phyloP scores from a whole-genome alignment of 2,113 vertebrate species.

The Axis porcinus region DNA sequence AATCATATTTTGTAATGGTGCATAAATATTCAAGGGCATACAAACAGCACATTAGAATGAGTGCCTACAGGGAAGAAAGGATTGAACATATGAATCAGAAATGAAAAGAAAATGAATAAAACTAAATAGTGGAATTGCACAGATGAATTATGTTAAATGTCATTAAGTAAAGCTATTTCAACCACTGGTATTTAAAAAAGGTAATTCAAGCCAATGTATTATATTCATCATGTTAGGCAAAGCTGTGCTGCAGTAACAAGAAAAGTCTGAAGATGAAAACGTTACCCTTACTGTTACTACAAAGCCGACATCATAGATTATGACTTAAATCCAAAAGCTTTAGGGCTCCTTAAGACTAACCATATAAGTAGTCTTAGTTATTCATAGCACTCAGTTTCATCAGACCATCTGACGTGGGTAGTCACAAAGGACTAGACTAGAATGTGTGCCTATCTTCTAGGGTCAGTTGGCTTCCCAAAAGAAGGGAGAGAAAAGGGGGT shows the following conservation, averaged over 20 bases:
- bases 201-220: neutral
- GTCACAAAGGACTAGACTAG: neutral
- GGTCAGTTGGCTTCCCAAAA: neutral
- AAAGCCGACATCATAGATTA: neutral
- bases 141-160: neutral
- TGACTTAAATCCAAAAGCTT: neutral
- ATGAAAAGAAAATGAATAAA: neutral
- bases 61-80: neutral
- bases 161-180: neutral
- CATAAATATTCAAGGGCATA: neutral
- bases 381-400: neutral
- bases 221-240: neutral
- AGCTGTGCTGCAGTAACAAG: neutral
- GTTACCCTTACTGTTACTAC: neutral
- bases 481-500: neutral
- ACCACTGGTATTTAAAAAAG: neutral
- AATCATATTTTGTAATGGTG: neutral
- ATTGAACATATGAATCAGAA: constrained; percentile 21
- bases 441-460: neutral
- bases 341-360: neutral
- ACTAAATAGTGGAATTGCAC: neutral
- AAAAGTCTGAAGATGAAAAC: neutral
- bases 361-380: neutral
- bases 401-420: neutral
- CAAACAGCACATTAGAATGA: neutral